Percentiles rank a stretch among this genome's conserved stretches.
These are phyloP conservation scores for Lepeophtheirus nordmannii DNA, from an alignment of 2,888 invertebrate genomes.

Conservation along the genomic window DNA sequence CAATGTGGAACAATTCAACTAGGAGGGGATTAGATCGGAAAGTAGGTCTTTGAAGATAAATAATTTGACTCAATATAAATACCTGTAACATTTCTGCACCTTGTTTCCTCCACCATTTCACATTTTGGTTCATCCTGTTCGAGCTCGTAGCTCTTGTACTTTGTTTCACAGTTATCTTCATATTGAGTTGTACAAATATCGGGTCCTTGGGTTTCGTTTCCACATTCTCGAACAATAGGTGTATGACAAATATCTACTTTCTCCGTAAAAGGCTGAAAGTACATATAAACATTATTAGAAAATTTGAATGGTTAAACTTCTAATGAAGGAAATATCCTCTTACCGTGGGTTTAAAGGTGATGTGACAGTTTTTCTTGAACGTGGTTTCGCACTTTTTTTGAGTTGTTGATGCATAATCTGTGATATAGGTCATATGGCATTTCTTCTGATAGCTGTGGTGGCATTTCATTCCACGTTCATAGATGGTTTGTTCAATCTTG, in stretches of 20 bases:
- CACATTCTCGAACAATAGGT: not conserved
- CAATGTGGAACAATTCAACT: too few species aligned
- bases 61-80: too few species aligned
- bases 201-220: not conserved
- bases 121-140: slow-evolving; percentile 16
- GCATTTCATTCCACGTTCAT: not conserved
- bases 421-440: slow-evolving; percentile 2
- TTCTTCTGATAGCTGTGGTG: not conserved
- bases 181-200: not conserved
- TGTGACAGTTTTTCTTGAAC: not conserved
- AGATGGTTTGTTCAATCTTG: not conserved
- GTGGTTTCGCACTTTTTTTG: not conserved
- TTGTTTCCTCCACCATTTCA: slow-evolving; percentile 6
- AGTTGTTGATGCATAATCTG: not conserved
- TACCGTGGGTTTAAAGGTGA: not conserved
- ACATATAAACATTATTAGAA: not conserved
- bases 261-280: slow-evolving; percentile 3
- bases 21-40: too few species aligned
- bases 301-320: not conserved
- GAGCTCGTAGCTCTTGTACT: slow-evolving; percentile 2
- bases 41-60: too few species aligned
- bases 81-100: slow-evolving; percentile 1
- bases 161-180: not conserved
- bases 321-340: not conserved
- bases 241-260: not conserved